These are phyloP conservation scores for Prorops nasuta DNA, from an alignment of 1,140 invertebrate species.

Conservation along the genomic window DNA sequence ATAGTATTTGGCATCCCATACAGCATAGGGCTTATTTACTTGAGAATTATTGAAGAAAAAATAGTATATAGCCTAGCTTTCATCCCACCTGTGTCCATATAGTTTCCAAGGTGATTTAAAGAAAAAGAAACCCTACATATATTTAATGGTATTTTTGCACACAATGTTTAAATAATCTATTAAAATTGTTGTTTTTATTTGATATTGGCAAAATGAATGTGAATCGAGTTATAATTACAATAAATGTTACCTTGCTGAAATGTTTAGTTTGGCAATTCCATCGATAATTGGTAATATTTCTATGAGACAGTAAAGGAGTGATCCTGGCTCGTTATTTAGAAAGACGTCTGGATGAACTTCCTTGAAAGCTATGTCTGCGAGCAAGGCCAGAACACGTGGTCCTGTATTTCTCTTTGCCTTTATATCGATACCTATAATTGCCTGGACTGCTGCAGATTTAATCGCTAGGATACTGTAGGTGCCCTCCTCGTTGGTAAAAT, in stretches of 20 bases:
- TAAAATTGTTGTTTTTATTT: too few relatives aligned
- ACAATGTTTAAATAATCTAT: too few relatives aligned
- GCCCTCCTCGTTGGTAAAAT: background rate
- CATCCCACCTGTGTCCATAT: too few relatives aligned
- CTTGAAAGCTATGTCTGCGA: background rate
- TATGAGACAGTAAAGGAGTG: background rate
- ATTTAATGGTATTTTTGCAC: too few relatives aligned
- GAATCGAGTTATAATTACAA: too few relatives aligned
- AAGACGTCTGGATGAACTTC: background rate
- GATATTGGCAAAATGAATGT: too few relatives aligned
- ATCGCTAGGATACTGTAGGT: background rate
- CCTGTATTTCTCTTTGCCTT: background rate
- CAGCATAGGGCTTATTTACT: too few relatives aligned
- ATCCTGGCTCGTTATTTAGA: background rate
- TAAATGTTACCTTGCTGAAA: background rate
- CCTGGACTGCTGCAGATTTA: background rate
- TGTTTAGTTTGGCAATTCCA: background rate
- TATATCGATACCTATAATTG: background rate
- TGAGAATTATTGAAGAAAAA: too few relatives aligned
- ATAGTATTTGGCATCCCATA: too few relatives aligned
- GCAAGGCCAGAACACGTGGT: background rate
- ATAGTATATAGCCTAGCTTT: too few relatives aligned
- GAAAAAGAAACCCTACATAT: too few relatives aligned
- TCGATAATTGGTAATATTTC: background rate
- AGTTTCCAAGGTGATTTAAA: too few relatives aligned